phyloP scores from a whole-genome alignment of 1,140 invertebrate genomes.

The Formica selysi region DNA sequence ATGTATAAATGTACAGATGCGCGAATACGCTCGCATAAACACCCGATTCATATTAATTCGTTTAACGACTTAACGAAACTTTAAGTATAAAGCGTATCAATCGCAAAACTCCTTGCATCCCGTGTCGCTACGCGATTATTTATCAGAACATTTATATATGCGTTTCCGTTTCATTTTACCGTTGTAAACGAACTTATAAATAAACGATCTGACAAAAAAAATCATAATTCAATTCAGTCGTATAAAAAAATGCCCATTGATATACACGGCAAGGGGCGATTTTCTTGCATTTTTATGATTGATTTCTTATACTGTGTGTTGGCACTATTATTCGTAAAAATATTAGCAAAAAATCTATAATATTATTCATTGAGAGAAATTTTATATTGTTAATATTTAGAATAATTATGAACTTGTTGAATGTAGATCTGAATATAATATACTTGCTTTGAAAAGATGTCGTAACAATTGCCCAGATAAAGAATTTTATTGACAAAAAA shows the following conservation, averaged over 20 bases:
- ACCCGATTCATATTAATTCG: slow-evolving; percentile 36
- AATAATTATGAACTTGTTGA: neutral
- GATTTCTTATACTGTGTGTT: slow-evolving; percentile 16
- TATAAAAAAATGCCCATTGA: neutral
- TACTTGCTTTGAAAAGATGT: neutral
- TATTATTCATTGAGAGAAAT: neutral
- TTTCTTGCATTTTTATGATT: neutral
- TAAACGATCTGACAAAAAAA: slow-evolving; percentile 42
- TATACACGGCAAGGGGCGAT: neutral
- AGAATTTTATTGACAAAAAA: neutral
- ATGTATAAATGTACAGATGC: slow-evolving; percentile 62
- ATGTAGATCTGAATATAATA: neutral
- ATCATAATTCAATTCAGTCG: slow-evolving; percentile 30
- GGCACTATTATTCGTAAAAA: slow-evolving; percentile 34
- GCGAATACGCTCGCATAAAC: neutral
- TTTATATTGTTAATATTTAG: neutral
- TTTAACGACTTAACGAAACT: slow-evolving; percentile 33
- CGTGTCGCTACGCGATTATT: slow-evolving; percentile 19
- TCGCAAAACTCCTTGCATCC: neutral
- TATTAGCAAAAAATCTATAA: neutral
- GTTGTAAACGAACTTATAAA: slow-evolving; percentile 6
- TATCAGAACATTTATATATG: slow-evolving; percentile 20
- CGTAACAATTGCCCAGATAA: neutral
- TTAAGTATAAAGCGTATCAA: slow-evolving; percentile 37
- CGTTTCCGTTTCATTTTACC: neutral